Percentiles rank a stretch among this genome's conserved stretches.
phyloP scores from a whole-genome alignment of 2,888 invertebrate species.

The Blastobasis adustella region DNA sequence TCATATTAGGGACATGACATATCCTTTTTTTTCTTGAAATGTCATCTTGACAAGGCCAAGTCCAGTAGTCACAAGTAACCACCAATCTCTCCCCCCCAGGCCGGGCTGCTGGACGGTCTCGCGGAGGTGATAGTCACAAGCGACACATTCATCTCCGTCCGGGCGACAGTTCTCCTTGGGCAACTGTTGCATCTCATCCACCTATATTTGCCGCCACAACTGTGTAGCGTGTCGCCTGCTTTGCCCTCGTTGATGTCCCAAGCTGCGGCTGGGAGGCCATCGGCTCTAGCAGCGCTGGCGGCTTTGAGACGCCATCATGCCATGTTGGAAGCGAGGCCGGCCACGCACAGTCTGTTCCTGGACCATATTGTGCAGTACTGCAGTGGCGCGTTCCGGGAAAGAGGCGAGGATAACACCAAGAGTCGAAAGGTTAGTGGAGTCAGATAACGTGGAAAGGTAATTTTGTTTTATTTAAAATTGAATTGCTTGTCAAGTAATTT shows the following conservation, averaged over 20 bases:
- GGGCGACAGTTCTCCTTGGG: constrained; percentile 92
- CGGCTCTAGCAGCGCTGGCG: constrained; percentile 87
- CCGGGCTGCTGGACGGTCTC: constrained; percentile 89
- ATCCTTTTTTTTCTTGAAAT: too few species aligned
- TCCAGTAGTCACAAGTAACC: too few species aligned
- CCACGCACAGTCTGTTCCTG: constrained; percentile 87
- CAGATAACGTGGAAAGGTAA: too few species aligned
- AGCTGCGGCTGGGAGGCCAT: constrained; percentile 85
- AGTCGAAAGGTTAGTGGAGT: constrained; percentile 29
- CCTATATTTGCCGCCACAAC: constrained; percentile 89
- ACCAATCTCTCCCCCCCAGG: constrained; percentile 40
- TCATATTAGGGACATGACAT: too few species aligned
- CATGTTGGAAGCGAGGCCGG: constrained; percentile 86
- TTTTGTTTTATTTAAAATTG: too few species aligned
- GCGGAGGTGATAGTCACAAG: constrained; percentile 93
- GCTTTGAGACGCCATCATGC: constrained; percentile 86
- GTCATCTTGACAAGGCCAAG: too few species aligned
- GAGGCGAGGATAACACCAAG: constrained; percentile 44
- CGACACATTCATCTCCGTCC: constrained; percentile 91
- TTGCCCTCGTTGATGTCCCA: constrained; percentile 87
- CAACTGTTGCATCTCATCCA: constrained; percentile 92
- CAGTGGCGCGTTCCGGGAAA: constrained; percentile 50
- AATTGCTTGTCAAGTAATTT: too few species aligned
- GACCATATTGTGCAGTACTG: constrained; percentile 83
- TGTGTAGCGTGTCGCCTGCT: constrained; percentile 87